Evolutionary conservation across 2,888 invertebrate species (phyloP).

Genomic region (Acanthoscelides obtectus): DNA sequence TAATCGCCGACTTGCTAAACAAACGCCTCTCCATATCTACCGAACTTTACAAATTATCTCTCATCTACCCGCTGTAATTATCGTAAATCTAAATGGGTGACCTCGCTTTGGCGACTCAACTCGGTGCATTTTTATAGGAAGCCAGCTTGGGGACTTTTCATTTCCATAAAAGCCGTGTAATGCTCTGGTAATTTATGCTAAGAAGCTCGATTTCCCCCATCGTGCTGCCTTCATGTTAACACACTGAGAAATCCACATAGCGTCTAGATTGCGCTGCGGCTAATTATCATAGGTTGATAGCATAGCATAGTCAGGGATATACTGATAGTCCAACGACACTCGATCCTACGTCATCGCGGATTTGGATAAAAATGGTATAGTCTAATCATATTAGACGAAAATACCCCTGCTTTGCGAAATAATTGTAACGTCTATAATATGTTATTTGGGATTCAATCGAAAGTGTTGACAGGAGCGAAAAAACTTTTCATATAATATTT

Average conservation of each 20-base stretch:
- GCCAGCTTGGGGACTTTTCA: background rate
- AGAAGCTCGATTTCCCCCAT: background rate
- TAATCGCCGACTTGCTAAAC: constrained; percentile 31
- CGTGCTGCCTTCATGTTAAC: background rate
- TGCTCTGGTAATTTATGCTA: background rate
- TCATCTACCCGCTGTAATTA: background rate
- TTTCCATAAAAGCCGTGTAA: background rate
- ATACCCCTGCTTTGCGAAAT: too few species aligned
- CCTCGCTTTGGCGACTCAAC: background rate
- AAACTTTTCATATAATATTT: too few species aligned
- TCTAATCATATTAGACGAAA: too few species aligned
- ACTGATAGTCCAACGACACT: too few species aligned
- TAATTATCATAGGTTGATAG: background rate
- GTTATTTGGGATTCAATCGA: too few species aligned
- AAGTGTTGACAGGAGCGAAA: too few species aligned
- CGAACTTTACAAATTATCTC: background rate
- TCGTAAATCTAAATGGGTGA: background rate
- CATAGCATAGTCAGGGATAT: too few species aligned
- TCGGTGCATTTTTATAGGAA: background rate
- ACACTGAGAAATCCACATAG: background rate
- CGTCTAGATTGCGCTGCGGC: background rate
- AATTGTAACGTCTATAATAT: too few species aligned
- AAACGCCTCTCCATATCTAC: background rate
- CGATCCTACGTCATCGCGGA: too few species aligned
- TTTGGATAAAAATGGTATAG: too few species aligned